Conservation (phyloP, 2,797 vertebrate genomes). For the Crocidura indochinensis region DNA sequence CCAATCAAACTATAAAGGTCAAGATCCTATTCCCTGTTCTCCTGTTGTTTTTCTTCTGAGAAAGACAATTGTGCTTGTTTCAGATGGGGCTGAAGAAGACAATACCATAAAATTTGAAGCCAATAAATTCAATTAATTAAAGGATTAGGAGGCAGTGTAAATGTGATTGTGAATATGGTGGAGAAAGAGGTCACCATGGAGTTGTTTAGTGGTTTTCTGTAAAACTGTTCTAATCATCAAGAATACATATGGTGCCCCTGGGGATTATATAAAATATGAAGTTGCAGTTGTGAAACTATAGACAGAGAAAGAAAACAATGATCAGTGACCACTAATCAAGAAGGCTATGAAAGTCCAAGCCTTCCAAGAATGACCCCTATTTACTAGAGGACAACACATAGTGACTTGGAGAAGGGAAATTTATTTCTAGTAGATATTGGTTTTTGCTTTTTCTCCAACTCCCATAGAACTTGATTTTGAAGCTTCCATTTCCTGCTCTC, state of each 20-base stretch:
- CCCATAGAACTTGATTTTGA: constrained; percentile 40
- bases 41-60: constrained; percentile 63
- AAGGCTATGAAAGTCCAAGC: no score
- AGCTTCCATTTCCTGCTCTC: constrained; percentile 53
- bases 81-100: constrained; percentile 55
- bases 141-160: constrained; percentile 52
- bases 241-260: neutral
- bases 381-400: neutral
- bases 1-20: constrained; percentile 1
- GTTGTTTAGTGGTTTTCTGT: constrained; percentile 25
- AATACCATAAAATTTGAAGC: constrained; percentile 45
- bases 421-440: neutral
- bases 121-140: constrained; percentile 73
- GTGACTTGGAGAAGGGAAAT: neutral
- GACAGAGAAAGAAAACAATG: no score
- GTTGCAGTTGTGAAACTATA: neutral
- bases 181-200: constrained; percentile 66
- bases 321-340: no score
- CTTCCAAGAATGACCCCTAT: neutral
- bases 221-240: constrained; percentile 19
- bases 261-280: neutral
- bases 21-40: constrained; percentile 41
- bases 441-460: neutral
- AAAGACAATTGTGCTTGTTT: constrained; percentile 44
- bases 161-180: constrained; percentile 11